These are phyloP conservation scores for Caenorhabditis uteleia DNA, from an alignment of 2,888 invertebrate species.

Conservation along the genomic window DNA sequence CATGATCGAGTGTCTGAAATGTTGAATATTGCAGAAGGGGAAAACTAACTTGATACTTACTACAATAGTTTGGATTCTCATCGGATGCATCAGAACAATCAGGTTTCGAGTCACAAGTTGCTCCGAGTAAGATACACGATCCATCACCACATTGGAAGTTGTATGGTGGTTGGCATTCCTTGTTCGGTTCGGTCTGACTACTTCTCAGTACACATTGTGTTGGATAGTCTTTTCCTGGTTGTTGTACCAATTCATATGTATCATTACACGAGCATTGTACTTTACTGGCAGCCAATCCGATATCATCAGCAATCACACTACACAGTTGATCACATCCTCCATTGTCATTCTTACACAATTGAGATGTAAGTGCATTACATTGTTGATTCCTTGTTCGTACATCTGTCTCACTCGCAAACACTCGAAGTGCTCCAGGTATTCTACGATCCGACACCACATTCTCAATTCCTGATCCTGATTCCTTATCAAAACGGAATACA, in stretches of 20 bases:
- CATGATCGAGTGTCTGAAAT: slow-evolving; percentile 66
- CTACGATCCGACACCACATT: slow-evolving; percentile 91
- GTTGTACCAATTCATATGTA: slow-evolving; percentile 83
- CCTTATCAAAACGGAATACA: slow-evolving; percentile 92
- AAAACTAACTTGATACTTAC: slow-evolving; percentile 23
- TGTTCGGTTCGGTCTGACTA: slow-evolving; percentile 17
- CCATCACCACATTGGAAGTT: slow-evolving; percentile 68
- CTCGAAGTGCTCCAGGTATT: slow-evolving; percentile 66
- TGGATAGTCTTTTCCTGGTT: slow-evolving; percentile 60
- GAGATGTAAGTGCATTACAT: slow-evolving; percentile 72
- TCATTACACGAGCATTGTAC: slow-evolving; percentile 91
- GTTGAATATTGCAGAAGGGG: no score
- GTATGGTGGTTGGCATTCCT: slow-evolving; percentile 64
- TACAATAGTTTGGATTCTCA: slow-evolving; percentile 80
- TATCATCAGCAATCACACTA: slow-evolving; percentile 49
- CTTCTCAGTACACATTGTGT: slow-evolving; percentile 65
- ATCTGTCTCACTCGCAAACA: slow-evolving; percentile 65
- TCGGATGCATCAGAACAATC: slow-evolving; percentile 94
- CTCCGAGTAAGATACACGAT: slow-evolving; percentile 85
- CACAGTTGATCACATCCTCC: slow-evolving; percentile 83
- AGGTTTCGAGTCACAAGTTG: slow-evolving; percentile 82
- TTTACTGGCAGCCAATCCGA: slow-evolving; percentile 63
- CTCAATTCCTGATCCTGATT: slow-evolving; percentile 74
- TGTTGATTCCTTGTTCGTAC: slow-evolving; percentile 61
- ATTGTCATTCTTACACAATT: slow-evolving; percentile 83